Evolutionary conservation across 2,113 vertebrate genomes (phyloP).

Genomic region (Larimichthys crocea): DNA sequence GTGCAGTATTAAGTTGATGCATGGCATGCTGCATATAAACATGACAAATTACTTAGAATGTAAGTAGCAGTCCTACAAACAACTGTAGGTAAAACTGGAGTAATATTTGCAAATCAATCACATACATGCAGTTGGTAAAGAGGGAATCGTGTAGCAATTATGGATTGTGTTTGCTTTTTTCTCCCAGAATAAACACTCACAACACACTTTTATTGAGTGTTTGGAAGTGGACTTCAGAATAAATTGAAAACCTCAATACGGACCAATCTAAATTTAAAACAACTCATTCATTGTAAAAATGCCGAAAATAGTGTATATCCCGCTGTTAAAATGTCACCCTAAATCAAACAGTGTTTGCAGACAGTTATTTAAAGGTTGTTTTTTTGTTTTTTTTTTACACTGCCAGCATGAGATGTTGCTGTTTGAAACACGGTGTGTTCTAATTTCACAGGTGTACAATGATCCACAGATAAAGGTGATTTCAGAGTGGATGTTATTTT

Average conservation of each 20-base stretch:
- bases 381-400: background rate
- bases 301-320: background rate
- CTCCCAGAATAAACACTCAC: too few relatives aligned
- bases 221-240: too few relatives aligned
- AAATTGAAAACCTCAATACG: too few relatives aligned
- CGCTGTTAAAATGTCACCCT: background rate
- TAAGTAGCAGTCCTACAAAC: background rate
- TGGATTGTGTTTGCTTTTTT: too few relatives aligned
- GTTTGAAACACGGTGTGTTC: conserved; percentile 8
- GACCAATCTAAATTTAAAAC: background rate
- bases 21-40: background rate
- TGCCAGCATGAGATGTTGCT: background rate
- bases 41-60: background rate
- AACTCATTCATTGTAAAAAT: background rate
- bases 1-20: too few relatives aligned
- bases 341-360: background rate
- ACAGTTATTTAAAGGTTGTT: background rate
- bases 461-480: conserved; percentile 14
- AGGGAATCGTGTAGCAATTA: too few relatives aligned
- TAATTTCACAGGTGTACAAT: background rate
- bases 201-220: too few relatives aligned
- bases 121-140: too few relatives aligned
- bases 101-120: too few relatives aligned
- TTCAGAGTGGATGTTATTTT: background rate
- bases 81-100: too few relatives aligned